A percentile compares a stretch with the other conserved stretches of the same genome.
Evolutionary conservation across 2,797 vertebrate species (phyloP).

Genomic region (Bovichtus diacanthus): DNA sequence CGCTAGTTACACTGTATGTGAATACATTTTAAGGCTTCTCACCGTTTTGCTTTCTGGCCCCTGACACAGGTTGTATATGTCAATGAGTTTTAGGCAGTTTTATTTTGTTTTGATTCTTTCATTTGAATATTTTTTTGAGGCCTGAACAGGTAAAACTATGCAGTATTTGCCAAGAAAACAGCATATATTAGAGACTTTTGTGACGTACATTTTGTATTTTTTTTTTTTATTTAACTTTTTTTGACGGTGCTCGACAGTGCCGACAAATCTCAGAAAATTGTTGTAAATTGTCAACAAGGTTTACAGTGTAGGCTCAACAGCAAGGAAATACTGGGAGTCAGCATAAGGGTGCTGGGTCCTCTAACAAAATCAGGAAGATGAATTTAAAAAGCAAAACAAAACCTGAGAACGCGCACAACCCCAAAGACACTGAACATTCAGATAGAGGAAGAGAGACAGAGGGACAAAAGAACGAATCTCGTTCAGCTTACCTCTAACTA

Average conservation of each 20-base stretch:
- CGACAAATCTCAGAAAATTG: background rate
- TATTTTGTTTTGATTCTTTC: background rate
- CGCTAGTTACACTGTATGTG: background rate
- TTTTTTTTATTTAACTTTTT: background rate
- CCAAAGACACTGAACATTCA: background rate
- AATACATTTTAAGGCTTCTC: background rate
- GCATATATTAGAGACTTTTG: background rate
- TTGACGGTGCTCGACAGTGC: background rate
- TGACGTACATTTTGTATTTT: background rate
- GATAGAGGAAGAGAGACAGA: background rate
- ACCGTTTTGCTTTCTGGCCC: background rate
- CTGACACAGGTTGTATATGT: background rate
- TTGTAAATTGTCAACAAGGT: background rate
- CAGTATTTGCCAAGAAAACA: background rate
- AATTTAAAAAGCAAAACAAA: background rate
- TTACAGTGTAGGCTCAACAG: background rate
- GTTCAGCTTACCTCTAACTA: constrained; percentile 54
- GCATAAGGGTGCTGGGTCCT: background rate
- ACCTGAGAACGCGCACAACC: background rate
- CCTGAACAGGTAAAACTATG: background rate
- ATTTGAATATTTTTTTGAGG: background rate
- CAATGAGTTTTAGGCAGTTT: background rate
- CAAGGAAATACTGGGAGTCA: background rate
- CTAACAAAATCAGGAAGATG: background rate
- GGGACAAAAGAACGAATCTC: background rate